Conservation (phyloP, 2,113 vertebrate genomes). For the Mirza zaza region DNA sequence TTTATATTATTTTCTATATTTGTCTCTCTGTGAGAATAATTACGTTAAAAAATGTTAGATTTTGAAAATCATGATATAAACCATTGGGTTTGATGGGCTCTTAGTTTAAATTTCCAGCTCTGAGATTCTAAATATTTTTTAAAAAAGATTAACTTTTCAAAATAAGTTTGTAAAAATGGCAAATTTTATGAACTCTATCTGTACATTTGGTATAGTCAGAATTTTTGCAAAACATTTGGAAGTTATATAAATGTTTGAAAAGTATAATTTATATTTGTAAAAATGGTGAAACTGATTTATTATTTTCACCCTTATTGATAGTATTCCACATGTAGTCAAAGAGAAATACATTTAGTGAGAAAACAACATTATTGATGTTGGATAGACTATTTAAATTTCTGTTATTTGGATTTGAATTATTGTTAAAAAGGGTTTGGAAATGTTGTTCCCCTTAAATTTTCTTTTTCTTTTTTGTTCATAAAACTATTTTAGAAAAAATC, state of each 20-base stretch:
- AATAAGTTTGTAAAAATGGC: constrained; percentile 1
- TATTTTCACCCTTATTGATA: constrained; percentile 12
- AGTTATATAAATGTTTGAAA: neutral
- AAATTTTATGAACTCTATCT: neutral
- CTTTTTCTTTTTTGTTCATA: constrained; percentile 30
- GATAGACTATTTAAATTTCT: neutral
- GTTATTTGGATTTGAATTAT: constrained; percentile 4
- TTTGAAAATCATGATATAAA: constrained; percentile 23
- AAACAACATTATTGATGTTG: neutral
- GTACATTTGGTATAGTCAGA: neutral
- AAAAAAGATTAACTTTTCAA: neutral
- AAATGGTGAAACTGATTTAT: neutral
- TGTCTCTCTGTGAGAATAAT: neutral
- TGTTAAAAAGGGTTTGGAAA: constrained; percentile 37
- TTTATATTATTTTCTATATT: neutral
- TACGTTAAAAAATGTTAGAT: neutral
- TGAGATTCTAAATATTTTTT: neutral
- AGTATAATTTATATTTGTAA: constrained; percentile 21
- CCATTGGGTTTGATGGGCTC: neutral
- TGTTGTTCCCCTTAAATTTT: neutral
- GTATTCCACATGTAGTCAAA: neutral
- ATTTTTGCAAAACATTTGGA: neutral
- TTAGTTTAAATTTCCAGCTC: neutral
- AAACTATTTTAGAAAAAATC: constrained; percentile 85
- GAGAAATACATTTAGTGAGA: neutral